phyloP scores from a whole-genome alignment of 2,113 vertebrate species.

The Vulpes lagopus region DNA sequence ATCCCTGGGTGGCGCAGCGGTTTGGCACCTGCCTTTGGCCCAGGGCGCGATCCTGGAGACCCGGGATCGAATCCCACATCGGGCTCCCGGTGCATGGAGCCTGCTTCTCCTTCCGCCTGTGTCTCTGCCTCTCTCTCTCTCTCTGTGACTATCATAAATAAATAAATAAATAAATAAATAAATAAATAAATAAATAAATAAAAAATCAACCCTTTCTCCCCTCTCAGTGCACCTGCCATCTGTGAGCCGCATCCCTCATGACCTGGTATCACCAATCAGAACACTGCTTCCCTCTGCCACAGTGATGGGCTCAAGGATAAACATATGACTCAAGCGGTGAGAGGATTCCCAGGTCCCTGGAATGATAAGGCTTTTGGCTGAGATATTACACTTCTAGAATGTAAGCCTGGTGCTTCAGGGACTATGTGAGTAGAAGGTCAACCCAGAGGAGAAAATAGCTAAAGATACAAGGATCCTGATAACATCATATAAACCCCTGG shows the following conservation, averaged over 20 bases:
- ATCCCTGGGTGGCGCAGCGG: no score
- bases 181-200: no score
- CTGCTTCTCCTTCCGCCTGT: no score
- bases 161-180: no score
- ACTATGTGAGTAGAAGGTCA: not conserved
- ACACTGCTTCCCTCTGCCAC: not conserved
- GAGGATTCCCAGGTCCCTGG: not conserved
- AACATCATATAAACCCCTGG: not conserved
- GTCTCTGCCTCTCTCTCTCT: no score
- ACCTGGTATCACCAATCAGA: not conserved
- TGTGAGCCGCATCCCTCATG: not conserved
- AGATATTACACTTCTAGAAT: not conserved
- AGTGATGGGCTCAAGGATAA: not conserved
- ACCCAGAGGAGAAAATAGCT: not conserved
- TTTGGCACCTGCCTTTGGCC: no score
- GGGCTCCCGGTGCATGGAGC: no score
- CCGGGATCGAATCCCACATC: no score
- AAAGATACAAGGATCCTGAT: not conserved
- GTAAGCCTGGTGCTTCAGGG: not conserved
- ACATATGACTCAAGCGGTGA: not conserved
- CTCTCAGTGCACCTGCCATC: not conserved
- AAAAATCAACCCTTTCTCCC: not conserved
- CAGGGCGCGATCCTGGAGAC: no score
- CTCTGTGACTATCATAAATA: no score
- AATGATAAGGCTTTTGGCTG: not conserved